A percentile compares a stretch with the other conserved stretches of the same genome.
These are phyloP conservation scores for Cantharis rustica DNA, from an alignment of 2,888 invertebrate species.

Conservation along the genomic window DNA sequence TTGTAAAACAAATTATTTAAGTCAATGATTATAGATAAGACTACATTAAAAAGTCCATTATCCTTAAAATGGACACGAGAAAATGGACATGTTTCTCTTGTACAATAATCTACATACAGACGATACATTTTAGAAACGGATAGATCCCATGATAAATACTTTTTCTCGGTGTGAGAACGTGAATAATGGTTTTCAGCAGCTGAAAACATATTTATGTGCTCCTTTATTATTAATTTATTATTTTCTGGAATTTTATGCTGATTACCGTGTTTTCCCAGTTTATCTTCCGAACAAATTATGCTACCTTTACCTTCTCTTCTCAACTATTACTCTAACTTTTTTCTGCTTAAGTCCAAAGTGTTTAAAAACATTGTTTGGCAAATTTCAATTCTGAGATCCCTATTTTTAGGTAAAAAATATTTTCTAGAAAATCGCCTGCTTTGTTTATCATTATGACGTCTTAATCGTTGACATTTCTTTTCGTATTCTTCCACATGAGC, in stretches of 20 bases:
- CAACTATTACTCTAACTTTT: neutral
- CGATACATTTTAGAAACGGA: conserved; percentile 1
- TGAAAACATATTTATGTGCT: conserved; percentile 5
- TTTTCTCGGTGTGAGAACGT: neutral
- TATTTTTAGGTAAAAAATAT: neutral
- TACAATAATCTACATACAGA: neutral
- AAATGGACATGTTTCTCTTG: too few species aligned
- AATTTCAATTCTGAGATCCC: neutral
- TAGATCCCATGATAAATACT: neutral
- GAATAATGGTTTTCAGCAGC: conserved; percentile 1
- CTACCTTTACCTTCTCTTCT: neutral
- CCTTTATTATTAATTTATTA: conserved; percentile 3
- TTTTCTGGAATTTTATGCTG: conserved; percentile 5
- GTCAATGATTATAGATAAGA: too few species aligned
- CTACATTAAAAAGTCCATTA: too few species aligned
- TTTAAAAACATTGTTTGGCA: conserved; percentile 6
- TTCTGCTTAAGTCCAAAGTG: neutral
- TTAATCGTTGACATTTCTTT: too few species aligned
- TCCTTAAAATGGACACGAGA: too few species aligned
- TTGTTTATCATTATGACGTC: too few species aligned
- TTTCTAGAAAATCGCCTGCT: too few species aligned
- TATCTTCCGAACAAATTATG: conserved; percentile 10
- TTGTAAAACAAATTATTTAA: too few species aligned
- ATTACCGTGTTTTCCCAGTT: conserved; percentile 11
- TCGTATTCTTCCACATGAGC: too few species aligned